Base-by-base conservation (phyloP, 2,888 invertebrate species). In the Chrysolina oricalcia region DNA sequence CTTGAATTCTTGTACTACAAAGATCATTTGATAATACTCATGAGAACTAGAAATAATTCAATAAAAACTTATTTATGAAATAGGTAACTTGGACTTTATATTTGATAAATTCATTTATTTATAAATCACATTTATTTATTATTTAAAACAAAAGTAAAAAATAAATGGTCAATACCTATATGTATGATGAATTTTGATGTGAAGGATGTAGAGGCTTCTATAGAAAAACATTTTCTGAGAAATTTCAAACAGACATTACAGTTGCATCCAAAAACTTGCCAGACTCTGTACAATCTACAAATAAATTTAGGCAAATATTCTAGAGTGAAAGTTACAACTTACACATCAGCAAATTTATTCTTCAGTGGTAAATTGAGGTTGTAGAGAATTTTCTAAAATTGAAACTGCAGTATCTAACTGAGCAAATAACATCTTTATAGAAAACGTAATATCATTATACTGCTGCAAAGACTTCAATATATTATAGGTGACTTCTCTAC, bases 371-470 rank as follows among this genome's bases (percentile, higher is more conserved):
- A 88, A 87, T 78, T 88, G 88, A 0, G 88, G 87, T 59, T 86
- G 83, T 66, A 88, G 82, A 53, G 89, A 87, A 46, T 86, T 78
- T 86, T 91, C 91, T 62, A 90, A 85, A 70, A 87, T 86, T 9
- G 87, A 88, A 13, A 91, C 83, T 8, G 87, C 85, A 56, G 84
- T 84, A 81, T 91, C 90, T 66, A 91, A 81, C 72, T 88, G 86
- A 67, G 89, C 88, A 73, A 91, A 88, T 19, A 90, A 85, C 74
- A 89, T 87, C 41, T 90, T 89, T 79, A 91, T 89, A 46, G 88
- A 89, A 64, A 82, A 86, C 63, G 90, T 88, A 53, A 91, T 89
- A 80, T 89, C 87, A 81, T 90, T 90, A 80, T 91, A 91, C 69
- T 90, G 87, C 35, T 89, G 87, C 73, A 91, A 84, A 48, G 90